Conservation (phyloP, 2,888 invertebrate species). For the Noctua janthina region DNA sequence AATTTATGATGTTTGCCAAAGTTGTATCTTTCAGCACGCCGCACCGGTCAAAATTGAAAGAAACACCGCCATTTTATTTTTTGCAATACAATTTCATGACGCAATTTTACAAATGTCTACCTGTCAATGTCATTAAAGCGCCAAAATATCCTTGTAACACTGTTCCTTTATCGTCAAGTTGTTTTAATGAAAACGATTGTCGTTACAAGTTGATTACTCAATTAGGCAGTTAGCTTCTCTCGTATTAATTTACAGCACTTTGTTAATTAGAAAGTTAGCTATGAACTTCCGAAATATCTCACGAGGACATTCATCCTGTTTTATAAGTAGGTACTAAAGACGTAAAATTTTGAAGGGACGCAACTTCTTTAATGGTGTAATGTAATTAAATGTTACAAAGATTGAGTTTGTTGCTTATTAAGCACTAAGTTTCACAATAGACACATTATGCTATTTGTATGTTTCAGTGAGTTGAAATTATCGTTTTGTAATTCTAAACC, state of each 20-base stretch:
- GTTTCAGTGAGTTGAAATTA: constrained; percentile 34
- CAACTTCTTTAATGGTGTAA: background rate
- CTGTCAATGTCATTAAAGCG: no score
- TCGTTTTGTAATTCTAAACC: constrained; percentile 30
- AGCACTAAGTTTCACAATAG: constrained; percentile 21
- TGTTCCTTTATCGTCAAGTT: background rate
- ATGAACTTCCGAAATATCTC: constrained; percentile 18
- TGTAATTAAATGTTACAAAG: constrained; percentile 25
- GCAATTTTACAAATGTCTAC: no score
- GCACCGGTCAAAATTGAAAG: no score
- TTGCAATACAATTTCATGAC: no score
- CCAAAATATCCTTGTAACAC: no score
- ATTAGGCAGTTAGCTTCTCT: background rate
- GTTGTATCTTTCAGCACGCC: no score
- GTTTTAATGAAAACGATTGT: background rate
- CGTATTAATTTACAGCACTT: constrained; percentile 18
- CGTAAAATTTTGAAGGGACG: constrained; percentile 6
- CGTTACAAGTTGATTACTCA: constrained; percentile 13
- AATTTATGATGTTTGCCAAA: no score
- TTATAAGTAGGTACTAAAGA: background rate
- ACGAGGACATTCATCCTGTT: background rate
- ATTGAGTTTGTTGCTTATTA: constrained; percentile 1
- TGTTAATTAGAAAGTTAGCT: constrained; percentile 28
- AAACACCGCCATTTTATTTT: no score
- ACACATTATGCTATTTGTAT: constrained; percentile 16